These are phyloP conservation scores for Hormiphora californensis DNA, from an alignment of 37 sponge, comb jelly and placozoan genomes.

Conservation along the genomic window DNA sequence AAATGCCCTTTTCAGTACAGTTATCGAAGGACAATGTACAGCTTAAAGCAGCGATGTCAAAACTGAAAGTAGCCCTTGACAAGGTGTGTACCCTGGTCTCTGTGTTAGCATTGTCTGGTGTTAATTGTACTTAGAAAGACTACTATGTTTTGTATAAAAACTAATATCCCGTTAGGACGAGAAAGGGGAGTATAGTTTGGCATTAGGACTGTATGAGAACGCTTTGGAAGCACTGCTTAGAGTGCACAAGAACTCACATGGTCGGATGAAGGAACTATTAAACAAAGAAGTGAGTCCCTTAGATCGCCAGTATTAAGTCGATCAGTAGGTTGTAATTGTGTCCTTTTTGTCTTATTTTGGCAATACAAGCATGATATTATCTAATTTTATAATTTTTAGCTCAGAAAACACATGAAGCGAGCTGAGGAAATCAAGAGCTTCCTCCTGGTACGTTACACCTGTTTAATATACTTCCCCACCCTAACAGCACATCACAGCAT, in stretches of 20 bases:
- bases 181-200: background rate
- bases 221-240: constrained; percentile 22
- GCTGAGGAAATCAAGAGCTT: constrained; percentile 47
- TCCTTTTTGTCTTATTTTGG: background rate
- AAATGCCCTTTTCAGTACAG: constrained; percentile 19
- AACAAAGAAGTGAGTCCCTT: background rate
- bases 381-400: background rate
- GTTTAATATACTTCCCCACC: background rate
- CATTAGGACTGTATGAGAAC: constrained; percentile 31
- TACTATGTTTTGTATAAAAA: too few species aligned
- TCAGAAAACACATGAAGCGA: constrained; percentile 6
- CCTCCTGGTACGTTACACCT: background rate
- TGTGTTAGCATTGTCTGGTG: too few species aligned
- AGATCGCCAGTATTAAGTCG: background rate
- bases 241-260: constrained; percentile 32
- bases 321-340: background rate
- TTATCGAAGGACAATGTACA: constrained; percentile 3
- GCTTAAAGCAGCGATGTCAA: constrained; percentile 6
- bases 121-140: too few species aligned
- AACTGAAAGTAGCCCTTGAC: constrained; percentile 41
- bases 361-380: background rate
- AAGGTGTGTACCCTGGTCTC: constrained; percentile 6
- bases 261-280: constrained; percentile 12
- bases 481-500: too few species aligned
- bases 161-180: constrained; percentile 34